These are phyloP conservation scores for Chrysomela aeneicollis DNA, from an alignment of 2,888 invertebrate genomes.

Conservation along the genomic window DNA sequence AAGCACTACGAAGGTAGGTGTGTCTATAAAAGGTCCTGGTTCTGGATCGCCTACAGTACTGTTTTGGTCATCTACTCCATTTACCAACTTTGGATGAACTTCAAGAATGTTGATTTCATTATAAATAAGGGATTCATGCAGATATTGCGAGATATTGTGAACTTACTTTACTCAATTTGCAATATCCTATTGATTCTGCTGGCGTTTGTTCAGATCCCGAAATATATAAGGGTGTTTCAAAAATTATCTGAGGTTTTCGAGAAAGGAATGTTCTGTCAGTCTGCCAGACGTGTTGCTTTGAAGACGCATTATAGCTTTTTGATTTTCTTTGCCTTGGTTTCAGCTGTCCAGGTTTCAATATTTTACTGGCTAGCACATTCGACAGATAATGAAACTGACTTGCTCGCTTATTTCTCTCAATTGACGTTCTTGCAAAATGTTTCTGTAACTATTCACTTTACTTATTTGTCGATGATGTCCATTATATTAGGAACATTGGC, in stretches of 20 bases:
- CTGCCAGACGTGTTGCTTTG: constrained; percentile 44
- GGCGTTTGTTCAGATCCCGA: constrained; percentile 47
- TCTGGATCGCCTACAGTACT: constrained; percentile 51
- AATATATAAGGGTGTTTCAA: constrained; percentile 51
- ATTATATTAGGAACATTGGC: constrained; percentile 51
- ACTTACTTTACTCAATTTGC: constrained; percentile 52
- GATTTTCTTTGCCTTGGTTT: constrained; percentile 34
- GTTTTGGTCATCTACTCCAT: constrained; percentile 43
- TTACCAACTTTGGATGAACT: constrained; percentile 44
- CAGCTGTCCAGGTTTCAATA: too few species aligned
- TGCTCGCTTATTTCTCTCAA: constrained; percentile 46
- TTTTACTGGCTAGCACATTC: constrained; percentile 50
- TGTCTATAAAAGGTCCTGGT: constrained; percentile 48
- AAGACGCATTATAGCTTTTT: constrained; percentile 48
- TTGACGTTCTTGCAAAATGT: constrained; percentile 51
- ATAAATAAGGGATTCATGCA: constrained; percentile 50
- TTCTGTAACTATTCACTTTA: constrained; percentile 52
- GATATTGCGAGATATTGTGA: constrained; percentile 52
- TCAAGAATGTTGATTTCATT: constrained; percentile 45
- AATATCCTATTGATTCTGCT: constrained; percentile 49
- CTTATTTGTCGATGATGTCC: constrained; percentile 48
- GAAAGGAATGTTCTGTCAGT: constrained; percentile 54
- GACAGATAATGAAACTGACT: constrained; percentile 46
- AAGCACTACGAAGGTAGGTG: constrained; percentile 51
- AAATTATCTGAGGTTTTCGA: constrained; percentile 46